Evolutionary conservation across 2,113 vertebrate genomes (phyloP), one percentile per base, ranked within the genome.

Genomic region (Ariopsis seemanni): DNA sequence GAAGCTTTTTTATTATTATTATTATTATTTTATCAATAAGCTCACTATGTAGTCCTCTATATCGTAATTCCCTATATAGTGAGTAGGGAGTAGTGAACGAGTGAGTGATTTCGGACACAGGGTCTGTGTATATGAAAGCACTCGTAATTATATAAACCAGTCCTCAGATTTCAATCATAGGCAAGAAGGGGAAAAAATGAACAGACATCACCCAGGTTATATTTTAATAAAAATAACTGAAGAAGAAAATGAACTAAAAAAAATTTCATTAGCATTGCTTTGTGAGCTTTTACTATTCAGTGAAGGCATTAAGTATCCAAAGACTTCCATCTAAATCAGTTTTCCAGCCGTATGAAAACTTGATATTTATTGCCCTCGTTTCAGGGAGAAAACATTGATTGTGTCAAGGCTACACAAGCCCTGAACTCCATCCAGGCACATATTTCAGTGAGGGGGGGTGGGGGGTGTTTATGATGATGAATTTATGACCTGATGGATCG

Each of bases 401-500:
- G 15, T 60, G 55, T 77, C 48, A 74, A 34, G 42, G 77, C 74
- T 63, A 22, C 30, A 30, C 83, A 85, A 25, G 63, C 20, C 30
- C 69, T 60, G 58, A 80, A 82, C 71, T 80, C 42, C 63, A 72
- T 81, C 10, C 79, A 86, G 57, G 63, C 79, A 78, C 52, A 83
- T 71, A 30, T 80, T 60, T 78, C 6, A 25, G 65, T 72, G 78
- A 82, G 27, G 42, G 42, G 42, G 42, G 42, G 42, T 3, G 4
- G 0, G 42, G 42, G 42, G 42, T n/a, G 42, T 4, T 42, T 42
- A 42, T 42, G 42, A 42, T 42, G 42, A 42, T 65, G 50, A 65
- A 89, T 86, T 89, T 86, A 89, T 78, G 42, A 14, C 42, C 42
- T 65, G 62, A 83, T 87, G 63, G 71, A 30, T n/a, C 30, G 20